Evolutionary conservation across 2,888 invertebrate species (phyloP).

Genomic region (Salpingus planirostris): DNA sequence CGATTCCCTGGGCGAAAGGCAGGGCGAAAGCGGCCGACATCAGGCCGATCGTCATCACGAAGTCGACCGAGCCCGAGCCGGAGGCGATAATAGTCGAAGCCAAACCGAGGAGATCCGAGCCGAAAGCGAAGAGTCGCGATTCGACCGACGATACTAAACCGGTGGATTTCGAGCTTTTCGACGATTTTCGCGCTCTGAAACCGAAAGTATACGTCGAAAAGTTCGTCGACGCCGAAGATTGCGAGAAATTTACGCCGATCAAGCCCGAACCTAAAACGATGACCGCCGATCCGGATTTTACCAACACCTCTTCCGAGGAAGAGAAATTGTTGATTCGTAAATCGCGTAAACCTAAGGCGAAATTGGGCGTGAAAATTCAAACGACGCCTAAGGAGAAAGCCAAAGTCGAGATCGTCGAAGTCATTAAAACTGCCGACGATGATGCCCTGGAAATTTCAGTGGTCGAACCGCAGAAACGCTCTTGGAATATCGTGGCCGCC

Average conservation of each 20-base stretch:
- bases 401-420: slow-evolving; percentile 8
- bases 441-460: slow-evolving; percentile 19
- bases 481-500: slow-evolving; percentile 50
- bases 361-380: slow-evolving; percentile 37
- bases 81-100: slow-evolving; percentile 5
- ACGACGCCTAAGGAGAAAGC: slow-evolving; percentile 21
- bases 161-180: too few species aligned
- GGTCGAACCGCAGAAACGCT: slow-evolving; percentile 39
- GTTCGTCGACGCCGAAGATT: slow-evolving; percentile 27
- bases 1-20: slow-evolving; percentile 9
- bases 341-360: slow-evolving; percentile 36
- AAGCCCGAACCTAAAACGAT: slow-evolving; percentile 8
- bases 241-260: slow-evolving; percentile 5
- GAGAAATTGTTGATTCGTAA: slow-evolving; percentile 27
- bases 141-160: too few species aligned
- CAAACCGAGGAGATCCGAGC: slow-evolving; percentile 6
- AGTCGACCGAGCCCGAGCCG: slow-evolving; percentile 5
- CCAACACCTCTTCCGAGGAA: slow-evolving; percentile 19
- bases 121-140: slow-evolving; percentile 11
- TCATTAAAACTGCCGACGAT: slow-evolving; percentile 12
- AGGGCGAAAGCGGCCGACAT: too few species aligned
- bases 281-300: slow-evolving; percentile 6
- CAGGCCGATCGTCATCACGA: slow-evolving; percentile 7
- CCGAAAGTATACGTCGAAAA: too few species aligned
- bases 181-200: too few species aligned